These are phyloP conservation scores for Trissonchulus sp. DNA, from an alignment of 2,888 invertebrate species.

Conservation along the genomic window DNA sequence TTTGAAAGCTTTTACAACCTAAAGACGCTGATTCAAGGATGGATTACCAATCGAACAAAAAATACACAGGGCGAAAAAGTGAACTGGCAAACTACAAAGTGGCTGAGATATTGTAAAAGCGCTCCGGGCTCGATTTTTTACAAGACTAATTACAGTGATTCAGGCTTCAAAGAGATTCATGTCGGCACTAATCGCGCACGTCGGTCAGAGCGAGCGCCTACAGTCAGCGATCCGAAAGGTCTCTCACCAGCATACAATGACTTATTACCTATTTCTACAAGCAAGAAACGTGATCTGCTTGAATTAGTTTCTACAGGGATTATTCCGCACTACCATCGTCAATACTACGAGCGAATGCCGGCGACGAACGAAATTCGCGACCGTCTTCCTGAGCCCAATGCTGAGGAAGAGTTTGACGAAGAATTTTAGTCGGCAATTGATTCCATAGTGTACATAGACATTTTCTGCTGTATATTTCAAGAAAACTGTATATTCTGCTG, in stretches of 20 bases:
- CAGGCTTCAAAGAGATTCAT: conserved; percentile 18
- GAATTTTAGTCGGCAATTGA: not conserved
- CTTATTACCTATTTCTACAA: not conserved
- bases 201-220: too few relatives aligned
- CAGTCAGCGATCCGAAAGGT: not conserved
- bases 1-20: not conserved
- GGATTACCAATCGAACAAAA: not conserved
- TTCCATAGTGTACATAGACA: not conserved
- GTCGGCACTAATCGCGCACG: not conserved
- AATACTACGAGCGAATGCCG: conserved; percentile 21
- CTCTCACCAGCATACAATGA: conserved; percentile 2
- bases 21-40: not conserved
- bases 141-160: conserved; percentile 14
- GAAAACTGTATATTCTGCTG: not conserved
- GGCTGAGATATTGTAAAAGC: not conserved
- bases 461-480: not conserved
- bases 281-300: conserved; percentile 8
- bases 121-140: conserved; percentile 8
- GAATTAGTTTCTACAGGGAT: not conserved
- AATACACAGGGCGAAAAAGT: conserved; percentile 21
- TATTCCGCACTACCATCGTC: not conserved
- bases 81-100: conserved; percentile 2
- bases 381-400: conserved; percentile 21
- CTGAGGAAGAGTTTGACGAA: not conserved
- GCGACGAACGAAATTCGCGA: not conserved